Evolutionary conservation across 2,888 invertebrate species (phyloP), one percentile per base, ranked within the genome.

Genomic region (Amiota minor): DNA sequence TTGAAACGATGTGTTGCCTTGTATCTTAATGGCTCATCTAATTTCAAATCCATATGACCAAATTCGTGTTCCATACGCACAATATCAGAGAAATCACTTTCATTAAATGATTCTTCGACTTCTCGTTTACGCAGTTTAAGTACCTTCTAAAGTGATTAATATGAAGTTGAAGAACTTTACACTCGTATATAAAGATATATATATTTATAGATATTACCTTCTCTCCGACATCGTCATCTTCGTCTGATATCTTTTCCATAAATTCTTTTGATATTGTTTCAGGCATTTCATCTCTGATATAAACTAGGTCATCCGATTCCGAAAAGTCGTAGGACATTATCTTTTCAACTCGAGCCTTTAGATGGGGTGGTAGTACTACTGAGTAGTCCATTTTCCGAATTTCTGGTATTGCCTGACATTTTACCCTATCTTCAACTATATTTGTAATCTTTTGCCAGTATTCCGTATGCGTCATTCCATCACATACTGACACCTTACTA

Each of bases 51-150:
- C 62, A 84, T 88, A 14, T 79, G 76, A 0, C 83, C 80, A 61
- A 81, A 84, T 45, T 87, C 86, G 49, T 85, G 80, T 74, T 89
- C 87, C 77, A 86, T 78, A 46, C 85, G 83, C 20, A 86, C 83
- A 23, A 89, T 84, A 46, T 88, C 83, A 0, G 88, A 87, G 23
- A 86, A 86, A 0, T 88, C 86, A 49, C 88, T 89, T 73, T 89
- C 88, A 71, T 84, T 87, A 70, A 84, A 88, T 3, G 76, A 72
- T 45, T 78, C 78, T 56, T 82, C 80, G 9, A 77, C 35, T 18
- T 75, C 75, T 35, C 76, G 75, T n/a, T 70, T 72, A 0, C 75
- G 74, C 35, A 47, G 61, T 12, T 72, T 75, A 1, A 61, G 6
- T 35, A 35, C 6, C 35, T 35, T 35, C 6, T 8, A 35, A 35